Evolutionary conservation across 2,888 invertebrate genomes (phyloP), one percentile per base, ranked within the genome.

Genomic region (Cerceris rybyensis): DNA sequence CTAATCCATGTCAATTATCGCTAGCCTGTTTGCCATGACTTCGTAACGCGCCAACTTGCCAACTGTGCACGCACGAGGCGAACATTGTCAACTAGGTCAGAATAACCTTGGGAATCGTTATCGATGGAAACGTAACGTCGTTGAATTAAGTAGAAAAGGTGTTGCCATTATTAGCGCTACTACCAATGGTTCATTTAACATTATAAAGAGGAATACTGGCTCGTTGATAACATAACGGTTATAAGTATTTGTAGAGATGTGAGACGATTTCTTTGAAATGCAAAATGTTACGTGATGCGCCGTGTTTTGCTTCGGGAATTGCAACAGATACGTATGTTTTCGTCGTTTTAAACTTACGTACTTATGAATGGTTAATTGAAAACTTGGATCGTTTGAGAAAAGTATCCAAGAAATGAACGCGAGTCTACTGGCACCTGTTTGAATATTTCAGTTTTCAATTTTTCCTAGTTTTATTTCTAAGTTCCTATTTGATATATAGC

Each of bases 1-100:
- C 75, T 86, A 84, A 85, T 84, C 66, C 79, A 64, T 61, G 82
- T 69, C 84, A 84, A 84, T 85, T 85, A 85, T 77, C 82, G 54
- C 41, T 67, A 69, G 65, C 69, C 78, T 82, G 78, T 79, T 79
- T 81, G 67, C 59, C 70, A 58, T 41, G 75, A 76, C 85, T 83
- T 84, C 84, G 81, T 77, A 86, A 84, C 68, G 41, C 55, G n/a
- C 60, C 54, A 14, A 66, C 58, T 41, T 46, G 65, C 46, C 28
- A 73, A n/a, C 49, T 59, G 42, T 64, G 7, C 39, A 59, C 70
- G 59, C 49, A 57, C 16, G 68, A 69, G 64, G 57, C 66, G 57
- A 52, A 58, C 41, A 50, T 65, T 69, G 73, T 83, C 77, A 85
- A 85, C 66, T 81, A 65, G 83, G 75, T 77, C 80, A 71, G 59